These are phyloP conservation scores for Scolopax bukidnonensis DNA, from an alignment of 2,797 vertebrate genomes.

Conservation along the genomic window DNA sequence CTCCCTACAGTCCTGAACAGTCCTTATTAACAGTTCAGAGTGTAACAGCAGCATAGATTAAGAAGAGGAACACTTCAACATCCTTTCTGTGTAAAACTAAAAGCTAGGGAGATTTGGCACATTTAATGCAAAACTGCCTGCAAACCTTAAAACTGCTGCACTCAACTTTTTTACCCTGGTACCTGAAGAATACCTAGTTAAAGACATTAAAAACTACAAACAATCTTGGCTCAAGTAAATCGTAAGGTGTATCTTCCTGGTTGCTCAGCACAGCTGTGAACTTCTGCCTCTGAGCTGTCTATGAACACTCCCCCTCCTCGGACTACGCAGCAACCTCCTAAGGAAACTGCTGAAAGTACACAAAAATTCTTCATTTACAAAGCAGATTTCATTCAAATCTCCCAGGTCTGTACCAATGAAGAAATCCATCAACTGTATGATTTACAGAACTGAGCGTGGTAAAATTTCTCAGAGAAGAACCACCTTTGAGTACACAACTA, in stretches of 20 bases:
- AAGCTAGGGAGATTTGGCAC: not conserved
- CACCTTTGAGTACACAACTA: slow-evolving; percentile 66
- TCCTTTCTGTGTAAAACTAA: not conserved
- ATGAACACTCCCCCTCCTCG: not conserved
- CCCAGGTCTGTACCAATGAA: slow-evolving; percentile 25
- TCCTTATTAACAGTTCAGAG: not conserved
- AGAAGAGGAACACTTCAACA: not conserved
- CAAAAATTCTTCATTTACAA: not conserved
- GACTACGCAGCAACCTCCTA: not conserved
- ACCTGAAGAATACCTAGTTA: not conserved
- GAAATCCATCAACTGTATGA: not conserved
- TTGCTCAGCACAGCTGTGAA: not conserved
- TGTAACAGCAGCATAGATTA: not conserved
- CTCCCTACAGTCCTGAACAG: not conserved
- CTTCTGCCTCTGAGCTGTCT: not conserved
- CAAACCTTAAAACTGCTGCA: not conserved
- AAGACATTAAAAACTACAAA: not conserved
- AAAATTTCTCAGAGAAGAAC: slow-evolving; percentile 18
- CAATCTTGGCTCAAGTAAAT: not conserved
- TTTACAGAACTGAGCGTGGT: slow-evolving; percentile 15
- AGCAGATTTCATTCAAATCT: not conserved
- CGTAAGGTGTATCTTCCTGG: not conserved
- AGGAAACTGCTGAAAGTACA: not conserved
- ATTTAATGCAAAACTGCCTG: not conserved
- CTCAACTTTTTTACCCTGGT: not conserved